phyloP scores from a whole-genome alignment of 2,797 vertebrate species.

The Champsocephalus esox region DNA sequence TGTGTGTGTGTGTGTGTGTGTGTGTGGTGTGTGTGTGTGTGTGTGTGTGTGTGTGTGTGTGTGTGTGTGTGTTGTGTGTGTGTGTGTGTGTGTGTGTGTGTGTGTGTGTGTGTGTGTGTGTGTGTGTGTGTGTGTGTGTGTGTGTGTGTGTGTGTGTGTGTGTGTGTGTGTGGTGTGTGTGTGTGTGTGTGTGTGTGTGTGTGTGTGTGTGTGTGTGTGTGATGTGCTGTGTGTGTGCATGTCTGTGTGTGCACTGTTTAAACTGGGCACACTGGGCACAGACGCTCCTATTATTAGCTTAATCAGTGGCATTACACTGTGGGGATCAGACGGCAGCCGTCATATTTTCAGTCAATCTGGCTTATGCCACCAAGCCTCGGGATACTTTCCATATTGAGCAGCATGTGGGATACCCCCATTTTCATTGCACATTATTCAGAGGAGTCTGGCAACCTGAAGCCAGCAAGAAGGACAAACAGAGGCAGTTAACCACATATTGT shows the following conservation, averaged over 20 bases:
- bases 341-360: slow-evolving; percentile 77
- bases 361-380: slow-evolving; percentile 74
- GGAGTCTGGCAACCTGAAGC: slow-evolving; percentile 42
- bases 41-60: too few relatives aligned
- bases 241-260: slow-evolving; percentile 18
- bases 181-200: too few relatives aligned
- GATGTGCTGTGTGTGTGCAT: too few relatives aligned
- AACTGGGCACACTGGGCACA: slow-evolving; percentile 66
- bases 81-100: slow-evolving; percentile 39
- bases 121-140: too few relatives aligned
- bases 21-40: slow-evolving; percentile 8
- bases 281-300: slow-evolving; percentile 79
- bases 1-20: slow-evolving; percentile 35
- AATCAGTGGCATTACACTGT: slow-evolving; percentile 79
- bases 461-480: slow-evolving; percentile 38
- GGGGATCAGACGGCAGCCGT: slow-evolving; percentile 75
- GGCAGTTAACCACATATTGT: slow-evolving; percentile 39
- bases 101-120: slow-evolving; percentile 29
- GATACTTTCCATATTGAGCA: slow-evolving; percentile 81
- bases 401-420: slow-evolving; percentile 67
- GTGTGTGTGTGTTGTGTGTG: background rate
- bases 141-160: too few relatives aligned
- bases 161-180: too few relatives aligned
- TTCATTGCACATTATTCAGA: slow-evolving; percentile 53
- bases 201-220: too few relatives aligned